Evolutionary conservation across 2,797 vertebrate species (phyloP), one percentile per base, ranked within the genome.

Genomic region (Scolopax bukidnonensis): DNA sequence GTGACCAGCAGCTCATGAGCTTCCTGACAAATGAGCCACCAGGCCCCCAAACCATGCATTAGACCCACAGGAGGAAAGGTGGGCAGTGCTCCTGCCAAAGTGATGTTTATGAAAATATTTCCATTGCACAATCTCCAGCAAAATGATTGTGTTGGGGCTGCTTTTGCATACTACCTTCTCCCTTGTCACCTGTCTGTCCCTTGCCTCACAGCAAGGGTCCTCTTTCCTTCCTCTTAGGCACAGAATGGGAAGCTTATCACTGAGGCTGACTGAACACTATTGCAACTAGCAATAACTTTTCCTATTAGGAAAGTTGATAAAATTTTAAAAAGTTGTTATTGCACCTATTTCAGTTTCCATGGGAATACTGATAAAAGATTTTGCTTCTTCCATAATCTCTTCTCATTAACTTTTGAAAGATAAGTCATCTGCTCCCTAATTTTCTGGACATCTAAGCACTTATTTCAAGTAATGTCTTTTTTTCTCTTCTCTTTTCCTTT

Each of bases 351-450:
- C 28, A 36, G 53, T 94, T 94, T 89, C 95, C 67, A 91, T 91
- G 75, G 90, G 61, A 95, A 89, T 78, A 40, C 48, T 71, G 79
- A 84, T 89, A 91, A 89, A 94, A 76, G 0, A 3, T 85, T 96
- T 89, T 41, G 78, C 10, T 91, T 87, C 24, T 89, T 90, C 48
- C 65, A 69, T 89, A 91, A 95, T 87, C 45, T 91, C 53, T 64
- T 84, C 53, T 89, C 41, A 13, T 91, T 93, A 87, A 94, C 82
- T 93, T 91, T 53, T 5, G 16, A 70, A 84, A 89, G 40, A 56
- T 87, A 95, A 87, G 50, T 94, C n/a, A 87, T 79, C 40, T 91
- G 33, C 30, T 82, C 61, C 65, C n/a, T 91, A 56, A 93, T 89
- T 94, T 94, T 93, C 78, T 79, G 45, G 33, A 38, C 24, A 32